These are phyloP conservation scores for Pangasius larnaudii DNA, from an alignment of 2,797 vertebrate species.

Conservation along the genomic window DNA sequence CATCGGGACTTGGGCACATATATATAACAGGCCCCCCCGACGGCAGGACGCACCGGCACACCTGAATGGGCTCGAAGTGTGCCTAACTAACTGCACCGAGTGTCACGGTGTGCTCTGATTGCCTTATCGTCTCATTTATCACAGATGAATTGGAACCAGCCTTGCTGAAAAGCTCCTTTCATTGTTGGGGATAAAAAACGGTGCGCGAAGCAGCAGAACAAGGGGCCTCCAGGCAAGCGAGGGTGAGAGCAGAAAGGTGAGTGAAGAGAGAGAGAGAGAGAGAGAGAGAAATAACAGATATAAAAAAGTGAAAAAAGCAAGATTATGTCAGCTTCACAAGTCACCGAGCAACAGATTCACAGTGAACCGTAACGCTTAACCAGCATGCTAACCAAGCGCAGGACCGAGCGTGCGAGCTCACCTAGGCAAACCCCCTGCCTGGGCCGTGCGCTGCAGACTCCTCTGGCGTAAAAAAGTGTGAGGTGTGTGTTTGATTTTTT, in stretches of 20 bases:
- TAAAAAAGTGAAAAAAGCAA: conserved; percentile 48
- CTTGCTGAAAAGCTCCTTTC: conserved; percentile 89
- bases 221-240: conserved; percentile 66
- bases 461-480: conserved; percentile 31
- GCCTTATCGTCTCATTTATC: conserved; percentile 97
- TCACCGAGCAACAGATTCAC: conserved; percentile 54
- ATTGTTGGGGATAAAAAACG: conserved; percentile 85
- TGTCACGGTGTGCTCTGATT: conserved; percentile 92
- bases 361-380: conserved; percentile 60
- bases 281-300: conserved; percentile 49
- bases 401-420: conserved; percentile 50
- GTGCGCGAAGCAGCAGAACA: conserved; percentile 68
- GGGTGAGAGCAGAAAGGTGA: conserved; percentile 60
- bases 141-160: conserved; percentile 95
- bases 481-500: conserved; percentile 40
- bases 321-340: conserved; percentile 60
- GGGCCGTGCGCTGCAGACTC: conserved; percentile 42
- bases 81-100: conserved; percentile 87
- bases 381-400: conserved; percentile 54
- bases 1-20: conserved; percentile 78
- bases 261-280: conserved; percentile 58
- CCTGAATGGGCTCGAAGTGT: conserved; percentile 88
- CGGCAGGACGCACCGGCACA: conserved; percentile 81
- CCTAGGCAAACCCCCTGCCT: conserved; percentile 48
- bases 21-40: conserved; percentile 77